A percentile compares a stretch with the other conserved stretches of the same genome.
These are phyloP conservation scores for Amiota communis DNA, from an alignment of 2,888 invertebrate species.

Conservation along the genomic window DNA sequence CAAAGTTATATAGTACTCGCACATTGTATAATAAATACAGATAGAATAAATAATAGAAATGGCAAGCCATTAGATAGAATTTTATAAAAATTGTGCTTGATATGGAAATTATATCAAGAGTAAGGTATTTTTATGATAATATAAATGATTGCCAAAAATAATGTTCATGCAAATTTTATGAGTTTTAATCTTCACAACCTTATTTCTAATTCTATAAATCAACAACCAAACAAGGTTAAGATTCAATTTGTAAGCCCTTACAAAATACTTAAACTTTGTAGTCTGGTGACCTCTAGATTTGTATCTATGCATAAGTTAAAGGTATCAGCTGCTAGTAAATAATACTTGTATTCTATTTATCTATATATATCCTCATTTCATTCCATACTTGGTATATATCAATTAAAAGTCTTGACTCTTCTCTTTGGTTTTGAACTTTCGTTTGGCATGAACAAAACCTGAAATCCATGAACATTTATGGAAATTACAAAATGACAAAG, in stretches of 20 bases:
- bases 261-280: too few species aligned
- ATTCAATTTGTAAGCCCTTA: too few species aligned
- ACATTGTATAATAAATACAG: neutral
- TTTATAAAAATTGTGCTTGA: constrained; percentile 19
- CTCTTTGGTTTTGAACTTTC: too few species aligned
- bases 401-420: neutral
- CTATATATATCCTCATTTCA: too few species aligned
- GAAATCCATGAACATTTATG: constrained; percentile 10
- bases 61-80: constrained; percentile 5
- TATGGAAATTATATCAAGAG: neutral
- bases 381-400: neutral
- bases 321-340: neutral
- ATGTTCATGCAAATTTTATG: too few species aligned
- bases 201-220: neutral
- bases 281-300: too few species aligned
- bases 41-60: neutral
- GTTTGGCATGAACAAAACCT: neutral
- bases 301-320: too few species aligned
- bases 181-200: too few species aligned
- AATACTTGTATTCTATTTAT: too few species aligned
- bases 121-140: too few species aligned
- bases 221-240: neutral
- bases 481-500: constrained; percentile 7
- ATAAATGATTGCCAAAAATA: too few species aligned
- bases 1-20: neutral